Percentiles rank a stretch among this genome's conserved stretches.
Conservation (phyloP, 2,113 vertebrate species). For the Tachysurus fulvidraco region DNA sequence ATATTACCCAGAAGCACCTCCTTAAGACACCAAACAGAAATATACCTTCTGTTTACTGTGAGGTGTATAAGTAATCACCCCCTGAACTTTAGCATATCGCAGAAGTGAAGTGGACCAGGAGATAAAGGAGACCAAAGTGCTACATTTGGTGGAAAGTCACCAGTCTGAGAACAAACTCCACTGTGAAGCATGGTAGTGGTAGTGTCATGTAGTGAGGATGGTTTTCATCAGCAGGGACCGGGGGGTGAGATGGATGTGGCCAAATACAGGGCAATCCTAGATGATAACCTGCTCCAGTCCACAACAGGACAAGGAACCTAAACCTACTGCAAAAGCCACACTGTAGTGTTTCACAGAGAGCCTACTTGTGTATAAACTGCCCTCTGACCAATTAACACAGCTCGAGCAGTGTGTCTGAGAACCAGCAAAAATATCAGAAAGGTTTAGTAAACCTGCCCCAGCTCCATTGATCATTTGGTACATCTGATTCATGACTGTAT, state of each 20-base stretch:
- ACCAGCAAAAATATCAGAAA: too few species aligned
- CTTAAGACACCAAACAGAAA: neutral
- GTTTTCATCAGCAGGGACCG: neutral
- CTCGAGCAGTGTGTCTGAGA: too few species aligned
- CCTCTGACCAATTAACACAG: too few species aligned
- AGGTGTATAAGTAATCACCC: neutral
- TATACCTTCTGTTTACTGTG: neutral
- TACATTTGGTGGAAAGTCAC: neutral
- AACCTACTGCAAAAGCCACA: neutral
- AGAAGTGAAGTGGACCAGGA: neutral
- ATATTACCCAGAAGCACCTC: neutral
- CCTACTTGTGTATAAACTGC: too few species aligned
- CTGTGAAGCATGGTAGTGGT: neutral
- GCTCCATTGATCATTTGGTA: neutral
- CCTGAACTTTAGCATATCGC: neutral
- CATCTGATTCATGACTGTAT: neutral
- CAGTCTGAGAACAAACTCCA: neutral
- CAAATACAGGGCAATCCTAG: neutral
- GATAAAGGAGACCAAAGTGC: neutral
- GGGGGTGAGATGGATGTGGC: too few species aligned
- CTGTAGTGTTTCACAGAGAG: too few species aligned
- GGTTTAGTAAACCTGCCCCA: neutral
- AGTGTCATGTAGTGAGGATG: too few species aligned
- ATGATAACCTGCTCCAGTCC: neutral
- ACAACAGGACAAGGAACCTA: neutral